Conservation (phyloP, 1,140 invertebrate genomes). For the Drosophila leontia region DNA sequence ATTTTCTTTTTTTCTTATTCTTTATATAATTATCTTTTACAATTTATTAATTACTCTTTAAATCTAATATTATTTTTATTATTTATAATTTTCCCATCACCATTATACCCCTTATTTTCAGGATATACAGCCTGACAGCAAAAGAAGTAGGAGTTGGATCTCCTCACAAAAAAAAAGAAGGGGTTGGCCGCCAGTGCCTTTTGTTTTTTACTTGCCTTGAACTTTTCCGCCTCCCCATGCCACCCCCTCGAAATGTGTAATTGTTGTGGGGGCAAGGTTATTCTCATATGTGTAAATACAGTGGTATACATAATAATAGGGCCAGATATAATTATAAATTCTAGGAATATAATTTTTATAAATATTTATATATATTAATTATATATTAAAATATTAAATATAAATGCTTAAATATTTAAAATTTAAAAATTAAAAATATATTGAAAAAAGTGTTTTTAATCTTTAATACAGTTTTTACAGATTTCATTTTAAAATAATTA, state of each 20-base stretch:
- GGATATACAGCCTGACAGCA: constrained; percentile 7
- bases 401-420: no score
- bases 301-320: not conserved
- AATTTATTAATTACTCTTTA: not conserved
- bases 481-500: no score
- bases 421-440: not conserved
- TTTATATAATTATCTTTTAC: not conserved
- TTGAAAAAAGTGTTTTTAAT: not conserved
- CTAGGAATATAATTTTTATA: no score
- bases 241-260: constrained; percentile 16
- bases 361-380: not conserved
- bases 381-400: no score
- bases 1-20: not conserved
- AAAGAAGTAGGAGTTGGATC: constrained; percentile 20
- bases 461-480: not conserved
- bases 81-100: not conserved
- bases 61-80: not conserved
- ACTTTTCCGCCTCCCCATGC: constrained; percentile 29
- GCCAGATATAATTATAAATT: not conserved
- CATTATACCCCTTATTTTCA: not conserved
- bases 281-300: constrained; percentile 14
- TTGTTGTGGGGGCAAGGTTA: constrained; percentile 38
- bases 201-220: constrained; percentile 70
- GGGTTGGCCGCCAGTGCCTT: constrained; percentile 49
- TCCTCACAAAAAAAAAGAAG: constrained; percentile 12